These are phyloP conservation scores for Brienomyrus brachyistius DNA, from an alignment of 2,113 vertebrate genomes.

Conservation along the genomic window DNA sequence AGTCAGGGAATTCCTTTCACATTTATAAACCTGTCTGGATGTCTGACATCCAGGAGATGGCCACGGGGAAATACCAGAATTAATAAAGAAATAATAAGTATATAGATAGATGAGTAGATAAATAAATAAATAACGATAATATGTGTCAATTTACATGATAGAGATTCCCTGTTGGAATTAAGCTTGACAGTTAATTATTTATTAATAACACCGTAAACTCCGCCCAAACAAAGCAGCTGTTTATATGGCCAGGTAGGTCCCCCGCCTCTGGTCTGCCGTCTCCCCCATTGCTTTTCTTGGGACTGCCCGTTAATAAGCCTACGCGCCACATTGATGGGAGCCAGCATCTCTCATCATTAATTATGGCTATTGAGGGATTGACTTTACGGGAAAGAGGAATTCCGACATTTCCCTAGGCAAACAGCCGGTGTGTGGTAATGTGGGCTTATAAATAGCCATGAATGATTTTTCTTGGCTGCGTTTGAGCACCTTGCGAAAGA, in stretches of 20 bases:
- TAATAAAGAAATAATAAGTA: too few species aligned
- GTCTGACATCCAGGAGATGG: too few species aligned
- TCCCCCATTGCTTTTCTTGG: background rate
- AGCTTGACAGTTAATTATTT: background rate
- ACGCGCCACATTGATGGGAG: background rate
- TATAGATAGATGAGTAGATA: too few species aligned
- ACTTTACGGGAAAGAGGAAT: background rate
- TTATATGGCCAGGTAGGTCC: background rate
- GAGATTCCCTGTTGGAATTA: background rate
- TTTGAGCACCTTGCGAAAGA: background rate
- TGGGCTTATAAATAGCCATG: background rate
- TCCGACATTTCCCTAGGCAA: background rate
- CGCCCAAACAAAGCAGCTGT: background rate
- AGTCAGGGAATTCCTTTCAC: too few species aligned
- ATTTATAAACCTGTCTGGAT: too few species aligned
- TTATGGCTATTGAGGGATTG: background rate
- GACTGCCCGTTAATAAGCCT: background rate
- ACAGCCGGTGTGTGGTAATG: too few species aligned
- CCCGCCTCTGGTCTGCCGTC: background rate
- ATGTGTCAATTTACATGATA: background rate
- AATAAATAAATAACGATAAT: background rate
- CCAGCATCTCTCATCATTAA: background rate
- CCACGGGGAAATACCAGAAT: too few species aligned
- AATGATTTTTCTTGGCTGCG: background rate
- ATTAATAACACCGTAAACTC: background rate